Percentiles rank a stretch among this genome's conserved stretches.
These are phyloP conservation scores for Phyllotreta cruciferae DNA, from an alignment of 2,888 invertebrate genomes.

Conservation along the genomic window DNA sequence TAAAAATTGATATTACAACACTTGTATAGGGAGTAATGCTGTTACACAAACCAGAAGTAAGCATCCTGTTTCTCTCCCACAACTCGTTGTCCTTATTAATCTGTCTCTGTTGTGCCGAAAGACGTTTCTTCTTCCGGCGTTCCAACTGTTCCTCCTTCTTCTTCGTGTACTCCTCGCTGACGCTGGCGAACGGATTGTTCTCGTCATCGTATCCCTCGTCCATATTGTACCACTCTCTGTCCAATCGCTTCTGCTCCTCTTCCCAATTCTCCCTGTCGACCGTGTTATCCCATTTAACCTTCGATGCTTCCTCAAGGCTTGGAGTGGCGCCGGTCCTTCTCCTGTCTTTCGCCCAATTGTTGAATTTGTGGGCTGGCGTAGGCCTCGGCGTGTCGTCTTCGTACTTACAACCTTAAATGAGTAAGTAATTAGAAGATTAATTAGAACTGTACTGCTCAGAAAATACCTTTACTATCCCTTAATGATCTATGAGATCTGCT, in stretches of 20 bases:
- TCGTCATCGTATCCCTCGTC: constrained; percentile 94
- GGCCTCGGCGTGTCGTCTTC: constrained; percentile 79
- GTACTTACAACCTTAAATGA: constrained; percentile 30
- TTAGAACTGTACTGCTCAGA: background rate
- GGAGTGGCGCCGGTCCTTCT: constrained; percentile 73
- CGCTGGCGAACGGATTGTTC: constrained; percentile 89
- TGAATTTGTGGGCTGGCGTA: constrained; percentile 87
- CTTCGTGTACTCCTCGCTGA: constrained; percentile 90
- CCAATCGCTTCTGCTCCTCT: constrained; percentile 87
- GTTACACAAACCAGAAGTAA: constrained; percentile 72
- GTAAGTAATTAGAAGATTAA: background rate
- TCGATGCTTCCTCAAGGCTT: constrained; percentile 61
- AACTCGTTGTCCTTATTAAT: constrained; percentile 98
- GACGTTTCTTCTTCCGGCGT: constrained; percentile 86
- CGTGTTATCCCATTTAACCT: constrained; percentile 69
- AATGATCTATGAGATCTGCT: constrained; percentile 53
- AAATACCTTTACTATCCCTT: constrained; percentile 46
- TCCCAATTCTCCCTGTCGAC: constrained; percentile 86
- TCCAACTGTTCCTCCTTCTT: constrained; percentile 94
- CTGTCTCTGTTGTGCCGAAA: constrained; percentile 95
- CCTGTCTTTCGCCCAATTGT: constrained; percentile 76
- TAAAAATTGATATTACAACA: constrained; percentile 25
- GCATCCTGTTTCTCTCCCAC: constrained; percentile 98
- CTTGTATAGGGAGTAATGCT: background rate
- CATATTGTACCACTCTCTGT: constrained; percentile 96